Percentiles rank a stretch among this genome's conserved stretches.
phyloP scores from a whole-genome alignment of 2,113 vertebrate genomes.

The Gobio gobio region DNA sequence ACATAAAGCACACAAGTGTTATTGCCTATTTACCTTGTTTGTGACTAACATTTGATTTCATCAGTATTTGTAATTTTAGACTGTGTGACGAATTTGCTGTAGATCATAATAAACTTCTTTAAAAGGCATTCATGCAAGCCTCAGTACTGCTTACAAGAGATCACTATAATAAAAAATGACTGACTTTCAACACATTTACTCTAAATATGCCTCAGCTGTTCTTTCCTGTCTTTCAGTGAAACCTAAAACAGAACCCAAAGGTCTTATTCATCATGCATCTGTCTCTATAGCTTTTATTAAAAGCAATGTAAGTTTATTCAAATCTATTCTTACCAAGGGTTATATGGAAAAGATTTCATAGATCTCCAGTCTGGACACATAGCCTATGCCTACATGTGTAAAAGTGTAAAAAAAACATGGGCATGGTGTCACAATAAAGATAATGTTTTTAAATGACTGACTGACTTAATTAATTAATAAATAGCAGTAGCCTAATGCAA shows the following conservation, averaged over 20 bases:
- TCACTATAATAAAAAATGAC: constrained; percentile 3
- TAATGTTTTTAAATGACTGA: too few relatives aligned
- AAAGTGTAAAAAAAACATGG: too few relatives aligned
- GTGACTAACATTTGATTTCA: constrained; percentile 25
- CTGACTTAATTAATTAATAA: too few relatives aligned
- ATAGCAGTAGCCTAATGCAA: background rate
- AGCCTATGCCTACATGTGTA: too few relatives aligned
- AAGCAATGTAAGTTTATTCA: background rate
- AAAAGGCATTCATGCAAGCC: background rate
- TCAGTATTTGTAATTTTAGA: background rate
- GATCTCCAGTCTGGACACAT: too few relatives aligned
- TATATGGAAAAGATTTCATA: background rate
- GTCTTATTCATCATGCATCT: background rate
- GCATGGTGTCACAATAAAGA: too few relatives aligned
- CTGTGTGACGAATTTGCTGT: background rate
- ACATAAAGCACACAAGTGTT: background rate
- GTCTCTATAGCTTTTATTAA: constrained; percentile 6
- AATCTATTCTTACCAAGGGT: background rate
- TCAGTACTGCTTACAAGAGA: background rate
- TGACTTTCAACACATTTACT: background rate
- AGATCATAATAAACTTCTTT: constrained; percentile 22
- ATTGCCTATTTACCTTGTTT: background rate
- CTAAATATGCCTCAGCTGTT: constrained; percentile 23
- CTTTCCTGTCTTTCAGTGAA: background rate
- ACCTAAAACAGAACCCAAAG: constrained; percentile 8